These are phyloP conservation scores for Allochrocebus solatus DNA, from an alignment of 2,797 vertebrate genomes.

Conservation along the genomic window DNA sequence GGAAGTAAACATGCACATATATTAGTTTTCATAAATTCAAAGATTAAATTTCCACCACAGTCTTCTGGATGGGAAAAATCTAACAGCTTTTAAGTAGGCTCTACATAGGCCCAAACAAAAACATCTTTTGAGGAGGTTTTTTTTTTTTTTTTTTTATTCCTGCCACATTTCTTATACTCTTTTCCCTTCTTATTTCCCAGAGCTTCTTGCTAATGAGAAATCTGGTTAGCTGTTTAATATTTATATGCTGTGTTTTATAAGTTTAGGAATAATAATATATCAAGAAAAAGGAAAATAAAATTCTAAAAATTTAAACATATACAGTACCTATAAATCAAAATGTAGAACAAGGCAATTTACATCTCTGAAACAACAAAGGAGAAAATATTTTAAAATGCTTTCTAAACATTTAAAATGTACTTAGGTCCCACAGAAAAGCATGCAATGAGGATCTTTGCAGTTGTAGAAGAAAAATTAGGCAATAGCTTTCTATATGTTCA, in stretches of 20 bases:
- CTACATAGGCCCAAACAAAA: background rate
- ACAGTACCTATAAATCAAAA: slow-evolving; percentile 66
- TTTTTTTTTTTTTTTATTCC: background rate
- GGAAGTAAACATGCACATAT: background rate
- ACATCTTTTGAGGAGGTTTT: background rate
- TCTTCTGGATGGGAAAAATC: background rate
- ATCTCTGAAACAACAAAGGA: slow-evolving; percentile 17
- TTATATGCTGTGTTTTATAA: slow-evolving; percentile 21
- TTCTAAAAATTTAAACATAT: background rate
- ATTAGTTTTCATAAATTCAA: background rate
- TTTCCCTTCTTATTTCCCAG: background rate
- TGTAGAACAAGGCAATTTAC: slow-evolving; percentile 21
- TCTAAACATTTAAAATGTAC: slow-evolving; percentile 39
- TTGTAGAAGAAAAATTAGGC: slow-evolving; percentile 37
- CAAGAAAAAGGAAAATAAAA: background rate
- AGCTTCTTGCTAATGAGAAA: background rate
- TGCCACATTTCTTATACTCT: background rate
- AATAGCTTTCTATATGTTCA: background rate
- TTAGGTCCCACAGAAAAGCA: slow-evolving; percentile 23
- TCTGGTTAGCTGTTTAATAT: slow-evolving; percentile 3
- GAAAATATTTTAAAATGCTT: background rate
- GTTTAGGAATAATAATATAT: background rate
- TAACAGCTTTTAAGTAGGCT: background rate
- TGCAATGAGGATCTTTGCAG: slow-evolving; percentile 6
- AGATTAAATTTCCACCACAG: background rate